Evolutionary conservation across 2,888 invertebrate genomes (phyloP).

Genomic region (Branchipolynoe longqiensis): DNA sequence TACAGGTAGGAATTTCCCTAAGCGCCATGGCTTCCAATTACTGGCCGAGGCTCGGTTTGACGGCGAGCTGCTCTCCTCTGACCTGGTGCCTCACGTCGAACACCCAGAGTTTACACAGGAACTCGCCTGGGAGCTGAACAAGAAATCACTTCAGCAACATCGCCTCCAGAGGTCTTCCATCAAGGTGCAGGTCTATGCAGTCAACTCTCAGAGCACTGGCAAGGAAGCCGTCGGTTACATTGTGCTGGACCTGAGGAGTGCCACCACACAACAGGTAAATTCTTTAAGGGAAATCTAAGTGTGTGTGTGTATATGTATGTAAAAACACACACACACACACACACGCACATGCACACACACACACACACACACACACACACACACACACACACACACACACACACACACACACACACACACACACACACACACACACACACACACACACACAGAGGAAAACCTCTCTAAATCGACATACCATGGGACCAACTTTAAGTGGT

Average conservation of each 20-base stretch:
- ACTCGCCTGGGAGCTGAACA: constrained; percentile 83
- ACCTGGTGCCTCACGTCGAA: constrained; percentile 81
- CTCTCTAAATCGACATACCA: too few relatives aligned
- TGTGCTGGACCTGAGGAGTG: constrained; percentile 81
- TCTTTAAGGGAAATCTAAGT: too few relatives aligned
- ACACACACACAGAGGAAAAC: too few relatives aligned
- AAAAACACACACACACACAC: too few relatives aligned
- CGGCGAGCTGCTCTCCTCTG: constrained; percentile 82
- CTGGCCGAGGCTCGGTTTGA: constrained; percentile 82
- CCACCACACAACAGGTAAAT: constrained; percentile 78
- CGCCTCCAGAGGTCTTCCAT: constrained; percentile 82
- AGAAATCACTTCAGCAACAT: constrained; percentile 81
- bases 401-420: too few relatives aligned
- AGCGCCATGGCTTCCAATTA: constrained; percentile 78
- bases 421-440: too few relatives aligned
- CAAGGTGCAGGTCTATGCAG: constrained; percentile 82
- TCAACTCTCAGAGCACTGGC: constrained; percentile 75
- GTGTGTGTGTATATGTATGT: too few relatives aligned
- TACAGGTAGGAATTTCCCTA: constrained; percentile 82
- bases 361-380: too few relatives aligned
- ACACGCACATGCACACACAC: too few relatives aligned
- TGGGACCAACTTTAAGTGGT: too few relatives aligned
- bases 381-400: too few relatives aligned
- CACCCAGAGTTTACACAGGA: constrained; percentile 82
- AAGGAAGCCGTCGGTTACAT: constrained; percentile 82